Percentiles rank a stretch among this genome's conserved stretches.
These are phyloP conservation scores for Hemicordylus capensis DNA, from an alignment of 2,113 vertebrate genomes.

Conservation along the genomic window DNA sequence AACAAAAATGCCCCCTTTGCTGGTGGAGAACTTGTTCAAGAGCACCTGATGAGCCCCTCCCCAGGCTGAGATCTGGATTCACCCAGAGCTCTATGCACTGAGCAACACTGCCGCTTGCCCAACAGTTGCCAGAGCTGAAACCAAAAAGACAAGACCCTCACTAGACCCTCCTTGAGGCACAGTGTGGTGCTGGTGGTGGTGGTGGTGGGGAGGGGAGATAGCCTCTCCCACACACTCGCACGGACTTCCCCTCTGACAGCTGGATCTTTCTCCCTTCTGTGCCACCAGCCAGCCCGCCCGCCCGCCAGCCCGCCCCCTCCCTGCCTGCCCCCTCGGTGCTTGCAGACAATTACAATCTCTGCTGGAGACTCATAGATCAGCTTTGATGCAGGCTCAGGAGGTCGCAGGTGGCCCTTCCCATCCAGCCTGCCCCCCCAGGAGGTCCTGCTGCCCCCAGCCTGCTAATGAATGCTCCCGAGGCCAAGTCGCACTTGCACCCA, in stretches of 20 bases:
- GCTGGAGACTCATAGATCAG: constrained; percentile 3
- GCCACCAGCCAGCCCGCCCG: background rate
- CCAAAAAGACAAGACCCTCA: no score
- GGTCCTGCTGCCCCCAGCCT: background rate
- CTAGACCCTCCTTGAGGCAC: background rate
- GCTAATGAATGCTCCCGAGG: constrained; percentile 28
- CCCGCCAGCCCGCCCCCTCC: background rate
- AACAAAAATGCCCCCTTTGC: background rate
- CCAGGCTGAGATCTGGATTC: background rate
- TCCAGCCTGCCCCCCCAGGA: background rate
- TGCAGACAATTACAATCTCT: constrained; percentile 8
- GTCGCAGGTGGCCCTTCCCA: background rate
- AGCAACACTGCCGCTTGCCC: background rate
- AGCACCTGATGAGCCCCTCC: background rate
- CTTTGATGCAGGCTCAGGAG: background rate
- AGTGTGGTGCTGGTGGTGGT: no score
- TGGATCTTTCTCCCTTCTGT: background rate
- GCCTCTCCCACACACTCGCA: no score
- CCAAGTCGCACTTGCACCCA: constrained; percentile 1
- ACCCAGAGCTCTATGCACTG: background rate
- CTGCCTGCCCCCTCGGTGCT: background rate
- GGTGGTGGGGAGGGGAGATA: no score
- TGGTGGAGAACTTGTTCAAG: background rate
- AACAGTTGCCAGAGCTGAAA: background rate
- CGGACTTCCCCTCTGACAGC: background rate